A percentile compares a stretch with the other conserved stretches of the same genome.
phyloP scores from a whole-genome alignment of 2,113 vertebrate genomes.

The Raphicerus campestris region DNA sequence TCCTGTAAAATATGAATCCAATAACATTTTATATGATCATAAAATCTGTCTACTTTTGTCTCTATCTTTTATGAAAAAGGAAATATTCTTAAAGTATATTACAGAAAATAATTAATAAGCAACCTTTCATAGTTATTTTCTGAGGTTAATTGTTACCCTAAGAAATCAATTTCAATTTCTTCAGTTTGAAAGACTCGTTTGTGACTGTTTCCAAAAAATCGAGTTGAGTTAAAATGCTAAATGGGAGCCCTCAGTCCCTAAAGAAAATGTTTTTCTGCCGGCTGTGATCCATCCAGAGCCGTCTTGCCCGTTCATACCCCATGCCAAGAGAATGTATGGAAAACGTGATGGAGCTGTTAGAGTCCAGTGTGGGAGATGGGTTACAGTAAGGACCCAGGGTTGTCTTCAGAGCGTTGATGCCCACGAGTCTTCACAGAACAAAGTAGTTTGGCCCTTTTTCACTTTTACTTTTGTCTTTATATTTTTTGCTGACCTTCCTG shows the following conservation, averaged over 20 bases:
- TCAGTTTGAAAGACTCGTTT: not conserved
- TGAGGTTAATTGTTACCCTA: constrained; percentile 44
- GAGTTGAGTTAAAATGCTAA: not conserved
- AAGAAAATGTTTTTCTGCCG: not conserved
- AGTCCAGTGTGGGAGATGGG: not conserved
- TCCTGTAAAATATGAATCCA: constrained; percentile 58
- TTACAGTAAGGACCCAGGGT: not conserved
- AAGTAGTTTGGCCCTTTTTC: not conserved
- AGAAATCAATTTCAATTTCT: constrained; percentile 61
- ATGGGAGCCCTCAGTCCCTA: not conserved
- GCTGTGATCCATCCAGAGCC: not conserved
- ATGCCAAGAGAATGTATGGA: not conserved
- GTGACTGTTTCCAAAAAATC: constrained; percentile 13
- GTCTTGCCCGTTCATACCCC: not conserved
- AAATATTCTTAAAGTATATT: constrained; percentile 59
- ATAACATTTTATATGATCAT: constrained; percentile 54
- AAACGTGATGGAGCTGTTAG: not conserved
- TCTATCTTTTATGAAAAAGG: constrained; percentile 26
- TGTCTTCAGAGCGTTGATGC: not conserved
- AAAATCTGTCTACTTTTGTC: constrained; percentile 61
- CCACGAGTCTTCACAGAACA: not conserved
- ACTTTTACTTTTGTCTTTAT: not conserved
- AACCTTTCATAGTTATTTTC: constrained; percentile 58
- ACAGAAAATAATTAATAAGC: constrained; percentile 53
- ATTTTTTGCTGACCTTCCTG: not conserved